phyloP scores from a whole-genome alignment of 2,113 vertebrate species.

The Menura novaehollandiae region DNA sequence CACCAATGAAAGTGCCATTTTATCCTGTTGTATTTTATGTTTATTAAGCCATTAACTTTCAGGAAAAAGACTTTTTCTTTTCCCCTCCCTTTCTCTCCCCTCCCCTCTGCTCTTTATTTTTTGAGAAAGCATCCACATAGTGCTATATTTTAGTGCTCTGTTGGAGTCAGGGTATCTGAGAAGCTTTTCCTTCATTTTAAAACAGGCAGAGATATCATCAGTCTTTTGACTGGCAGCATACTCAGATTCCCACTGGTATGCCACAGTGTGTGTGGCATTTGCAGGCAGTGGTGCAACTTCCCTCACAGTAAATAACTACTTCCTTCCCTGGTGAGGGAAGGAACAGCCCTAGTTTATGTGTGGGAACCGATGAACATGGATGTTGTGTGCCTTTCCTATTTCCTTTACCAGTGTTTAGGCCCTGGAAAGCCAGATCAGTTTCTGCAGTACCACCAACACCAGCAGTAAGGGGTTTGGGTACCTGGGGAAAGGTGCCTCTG shows the following conservation, averaged over 20 bases:
- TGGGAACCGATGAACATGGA: not conserved
- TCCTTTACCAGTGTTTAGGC: not conserved
- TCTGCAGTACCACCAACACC: not conserved
- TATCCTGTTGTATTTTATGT: not conserved
- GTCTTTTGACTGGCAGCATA: not conserved
- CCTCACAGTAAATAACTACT: not conserved
- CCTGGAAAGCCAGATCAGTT: not conserved
- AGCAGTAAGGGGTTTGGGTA: not conserved
- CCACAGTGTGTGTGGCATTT: not conserved
- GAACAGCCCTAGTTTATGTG: not conserved
- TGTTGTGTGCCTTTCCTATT: not conserved
- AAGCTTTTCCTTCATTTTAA: not conserved
- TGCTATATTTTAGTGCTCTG: not conserved
- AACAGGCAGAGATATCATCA: not conserved
- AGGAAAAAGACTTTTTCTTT: too few species aligned
- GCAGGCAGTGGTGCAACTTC: not conserved
- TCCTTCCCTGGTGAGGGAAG: not conserved
- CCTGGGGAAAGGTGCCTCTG: not conserved
- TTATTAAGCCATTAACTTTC: not conserved
- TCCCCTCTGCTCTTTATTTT: not conserved
- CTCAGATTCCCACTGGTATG: not conserved
- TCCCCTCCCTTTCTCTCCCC: rapidly evolving
- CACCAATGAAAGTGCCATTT: not conserved
- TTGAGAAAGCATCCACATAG: not conserved
- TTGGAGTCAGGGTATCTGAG: not conserved